Base-by-base conservation (phyloP, 2,888 invertebrate species). In the Drosophila paracracens region DNA sequence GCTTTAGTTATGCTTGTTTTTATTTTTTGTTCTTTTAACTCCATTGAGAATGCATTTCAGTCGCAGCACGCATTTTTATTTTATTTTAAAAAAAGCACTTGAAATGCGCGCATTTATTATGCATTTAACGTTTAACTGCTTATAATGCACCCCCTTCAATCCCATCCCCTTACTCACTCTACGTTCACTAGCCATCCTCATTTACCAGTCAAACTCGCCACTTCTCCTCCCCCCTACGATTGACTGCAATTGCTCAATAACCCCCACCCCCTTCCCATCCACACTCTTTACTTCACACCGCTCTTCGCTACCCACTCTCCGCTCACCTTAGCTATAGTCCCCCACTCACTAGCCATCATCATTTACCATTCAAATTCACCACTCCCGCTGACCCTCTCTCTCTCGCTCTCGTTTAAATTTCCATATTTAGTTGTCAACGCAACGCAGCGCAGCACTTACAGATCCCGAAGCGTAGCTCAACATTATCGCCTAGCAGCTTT, bases 31-130 rank as follows among this genome's bases (percentile, higher is more conserved):
- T 33, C 11, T 81, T 81, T 78, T 65, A 70, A 67, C 70, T 89
- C 87, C 85, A 87, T 85, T 88, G 80, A 90, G 85, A 86, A 90
- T 90, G 85, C 86, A 85, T 70, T 70, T 75, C 73, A 81, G 87
- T 71, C 85, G 79, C 70, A 66, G 80, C 77, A 85, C 80, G 88
- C 90, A 85, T 88, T 82, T 79, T 79, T 46, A 56, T 68, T 83
- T 62, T 8, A 16, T 46, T 16, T 68, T 83, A 66, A 58, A 57
- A 65, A 65, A 78, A 78, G 65, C 74, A 71, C 79, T 74, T 81
- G 71, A 83, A 81, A 75, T 46, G 25, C 71, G 64, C 82, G 71
- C 79, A 87, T 90, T 87, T 89, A 87, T 90, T 90, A 87, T 90
- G 89, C 90, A 89, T 87, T 90, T 87, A 89, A 83, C 90, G 90